Evolutionary conservation across 1,140 invertebrate species (phyloP).

Genomic region (Anastatus disparis): DNA sequence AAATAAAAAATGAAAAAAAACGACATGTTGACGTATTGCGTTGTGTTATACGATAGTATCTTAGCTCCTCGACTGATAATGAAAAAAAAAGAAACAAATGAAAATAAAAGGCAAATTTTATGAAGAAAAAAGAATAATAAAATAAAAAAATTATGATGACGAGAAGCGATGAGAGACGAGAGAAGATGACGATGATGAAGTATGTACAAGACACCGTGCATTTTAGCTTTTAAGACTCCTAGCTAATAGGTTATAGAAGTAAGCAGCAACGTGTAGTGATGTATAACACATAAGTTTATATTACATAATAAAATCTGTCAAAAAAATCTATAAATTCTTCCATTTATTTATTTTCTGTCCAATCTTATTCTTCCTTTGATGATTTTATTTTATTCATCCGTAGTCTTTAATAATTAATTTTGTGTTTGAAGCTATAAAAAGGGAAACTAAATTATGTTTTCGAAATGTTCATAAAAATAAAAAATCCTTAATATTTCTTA

Average conservation of each 20-base stretch:
- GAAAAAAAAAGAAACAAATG: neutral
- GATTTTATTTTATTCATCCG: no score
- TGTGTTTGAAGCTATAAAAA: no score
- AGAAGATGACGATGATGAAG: slow-evolving; percentile 48
- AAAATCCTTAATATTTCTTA: no score
- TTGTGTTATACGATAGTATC: slow-evolving; percentile 5
- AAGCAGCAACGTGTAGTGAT: slow-evolving; percentile 61
- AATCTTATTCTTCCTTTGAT: neutral
- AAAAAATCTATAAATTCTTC: slow-evolving; percentile 46
- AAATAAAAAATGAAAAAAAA: slow-evolving; percentile 13
- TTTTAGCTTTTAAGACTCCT: slow-evolving; percentile 60
- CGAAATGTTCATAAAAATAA: no score
- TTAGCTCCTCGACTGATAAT: slow-evolving; percentile 13
- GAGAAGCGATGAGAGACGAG: slow-evolving; percentile 28
- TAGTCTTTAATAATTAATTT: no score
- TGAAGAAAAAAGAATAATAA: neutral
- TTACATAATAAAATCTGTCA: slow-evolving; percentile 65
- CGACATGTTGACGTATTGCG: slow-evolving; percentile 5
- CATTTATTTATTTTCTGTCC: neutral
- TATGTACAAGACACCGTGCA: slow-evolving; percentile 62
- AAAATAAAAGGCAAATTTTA: no score
- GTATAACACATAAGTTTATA: slow-evolving; percentile 66
- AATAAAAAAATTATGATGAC: neutral
- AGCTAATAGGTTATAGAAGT: slow-evolving; percentile 58
- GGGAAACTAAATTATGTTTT: no score